Base-by-base conservation (phyloP, 2,113 vertebrate genomes). In the Psilopsiagon aymara region DNA sequence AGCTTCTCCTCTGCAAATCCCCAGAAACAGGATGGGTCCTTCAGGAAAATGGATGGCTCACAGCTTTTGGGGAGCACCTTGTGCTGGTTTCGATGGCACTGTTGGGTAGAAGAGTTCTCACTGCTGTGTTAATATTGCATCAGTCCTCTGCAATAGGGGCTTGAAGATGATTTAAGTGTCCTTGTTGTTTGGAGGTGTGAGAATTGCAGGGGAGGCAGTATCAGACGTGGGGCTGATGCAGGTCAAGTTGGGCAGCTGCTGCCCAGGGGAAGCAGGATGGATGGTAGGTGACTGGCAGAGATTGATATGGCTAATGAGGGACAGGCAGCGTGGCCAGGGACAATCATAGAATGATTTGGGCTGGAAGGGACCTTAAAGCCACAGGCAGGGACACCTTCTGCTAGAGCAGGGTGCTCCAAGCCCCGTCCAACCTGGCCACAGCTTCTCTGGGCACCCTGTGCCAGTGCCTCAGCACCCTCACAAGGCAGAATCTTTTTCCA, bases 121-220 rank as follows among this genome's bases (percentile, higher is more conserved):
- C 10, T 88, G 46, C 71, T 79, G 59, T 43, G 13, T 88, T 90
- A 74, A 47, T 81, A 5, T 27, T 29, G 28, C 63, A n/a, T 47
- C 0, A 2, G 51, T 88, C 35, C 39, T 16, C 47, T 43, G 47
- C 0, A 2, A 13, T 13, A 5, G 24, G 73, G 46, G 8, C 47
- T 81, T 57, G 60, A 63, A 37, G 64, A 33, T 88, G 64, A 71
- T 64, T 77, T 86, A 78, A 78, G 13, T 47, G 37, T 43, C n/a
- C 68, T 33, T 33, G 39, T 53, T 73, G 44, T 33, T 74, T 41
- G 79, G 59, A 81, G 46, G 28, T 39, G 33, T 27, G 49, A 66
- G 44, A 59, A 51, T 59, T 53, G 41, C 25, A 60, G 17, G 27
- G 63, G 44, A 49, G 62, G 24, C 25, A 4, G 31, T 5, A n/a